Percentiles rank a stretch among this genome's conserved stretches.
These are phyloP conservation scores for Nesometra sesokonis DNA, from an alignment of 35 echinoderm and acorn worm species.

Conservation along the genomic window DNA sequence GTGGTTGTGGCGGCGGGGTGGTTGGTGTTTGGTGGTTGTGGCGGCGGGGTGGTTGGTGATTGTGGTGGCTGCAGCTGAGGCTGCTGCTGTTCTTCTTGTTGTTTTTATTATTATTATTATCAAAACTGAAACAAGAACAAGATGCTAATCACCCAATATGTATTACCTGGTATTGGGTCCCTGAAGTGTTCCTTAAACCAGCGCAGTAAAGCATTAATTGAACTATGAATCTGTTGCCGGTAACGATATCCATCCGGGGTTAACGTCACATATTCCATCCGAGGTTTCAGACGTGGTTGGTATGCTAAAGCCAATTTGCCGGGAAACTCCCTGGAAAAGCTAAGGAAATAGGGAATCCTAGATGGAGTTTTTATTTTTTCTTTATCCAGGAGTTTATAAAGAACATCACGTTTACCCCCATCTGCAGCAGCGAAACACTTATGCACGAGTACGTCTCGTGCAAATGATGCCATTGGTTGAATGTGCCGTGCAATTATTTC, in stretches of 20 bases:
- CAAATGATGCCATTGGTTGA: constrained; percentile 89
- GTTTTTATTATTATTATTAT: too few relatives aligned
- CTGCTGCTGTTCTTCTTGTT: too few relatives aligned
- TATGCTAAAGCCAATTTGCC: constrained; percentile 83
- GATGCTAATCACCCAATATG: background rate
- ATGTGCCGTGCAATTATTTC: constrained; percentile 96
- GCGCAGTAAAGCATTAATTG: constrained; percentile 66
- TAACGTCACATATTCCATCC: constrained; percentile 74
- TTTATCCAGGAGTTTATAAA: constrained; percentile 37
- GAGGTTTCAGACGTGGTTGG: constrained; percentile 66
- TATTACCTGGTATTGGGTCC: constrained; percentile 93
- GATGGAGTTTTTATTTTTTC: constrained; percentile 70
- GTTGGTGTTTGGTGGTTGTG: too few relatives aligned
- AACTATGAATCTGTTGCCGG: constrained; percentile 48
- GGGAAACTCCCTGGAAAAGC: constrained; percentile 47
- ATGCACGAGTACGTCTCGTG: constrained; percentile 59
- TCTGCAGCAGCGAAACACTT: constrained; percentile 69
- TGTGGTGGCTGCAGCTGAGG: too few relatives aligned
- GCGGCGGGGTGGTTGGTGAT: too few relatives aligned
- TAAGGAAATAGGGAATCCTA: constrained; percentile 89
- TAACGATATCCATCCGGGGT: constrained; percentile 79
- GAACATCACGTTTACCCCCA: constrained; percentile 64
- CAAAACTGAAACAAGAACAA: background rate
- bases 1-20: too few relatives aligned
- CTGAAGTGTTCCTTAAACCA: constrained; percentile 99